Base-by-base conservation (phyloP, 2,888 invertebrate species). In the Cheilosia pagana region DNA sequence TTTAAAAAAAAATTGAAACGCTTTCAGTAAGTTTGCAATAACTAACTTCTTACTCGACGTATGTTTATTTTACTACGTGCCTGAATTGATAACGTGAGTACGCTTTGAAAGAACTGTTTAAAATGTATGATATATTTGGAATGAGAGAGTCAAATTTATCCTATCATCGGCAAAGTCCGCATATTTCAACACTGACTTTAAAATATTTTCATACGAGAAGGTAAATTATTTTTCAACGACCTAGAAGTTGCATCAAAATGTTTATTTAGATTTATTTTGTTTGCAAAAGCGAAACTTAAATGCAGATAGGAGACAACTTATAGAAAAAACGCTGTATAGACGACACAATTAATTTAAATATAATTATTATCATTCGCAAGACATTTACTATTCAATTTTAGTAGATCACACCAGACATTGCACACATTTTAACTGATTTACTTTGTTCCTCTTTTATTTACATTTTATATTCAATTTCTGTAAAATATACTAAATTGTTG, bases 401-500 rank as follows among this genome's bases (percentile, higher is more conserved):
- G 82, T 78, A 83, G 59, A 78, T 83, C 82, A 83, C 82, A 83
- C 82, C 82, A 83, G 82, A 83, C 78, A 83, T 78, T 78, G 82
- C 78, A 78, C 82, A 83, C 82, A 83, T 68, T 83, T 78, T 59
- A 63, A 52, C 65, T 75, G 59, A 74, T 74, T 71, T 50, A 19
- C 39, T 45, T 71, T 12, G 43, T 65, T 55, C 52, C 41, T 16
- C 31, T 19, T 77, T 76, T 68, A 53, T 70, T 74, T 74, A 67
- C 70, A 74, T 53, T 35, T 53, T 25, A 25, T 25, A 39, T 70
- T 39, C 25, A 14, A 50, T 25, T 59, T 25, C 8, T 45, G 12
- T 48, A 16, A 23, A 62, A 50, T 28, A 28, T 28, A 2, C 3
- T n/a, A 25, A 19, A 23, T 45, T 70, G 70, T 67, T 75, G 57